phyloP scores from a whole-genome alignment of 2,888 invertebrate species.

The Clitarchus hookeri region DNA sequence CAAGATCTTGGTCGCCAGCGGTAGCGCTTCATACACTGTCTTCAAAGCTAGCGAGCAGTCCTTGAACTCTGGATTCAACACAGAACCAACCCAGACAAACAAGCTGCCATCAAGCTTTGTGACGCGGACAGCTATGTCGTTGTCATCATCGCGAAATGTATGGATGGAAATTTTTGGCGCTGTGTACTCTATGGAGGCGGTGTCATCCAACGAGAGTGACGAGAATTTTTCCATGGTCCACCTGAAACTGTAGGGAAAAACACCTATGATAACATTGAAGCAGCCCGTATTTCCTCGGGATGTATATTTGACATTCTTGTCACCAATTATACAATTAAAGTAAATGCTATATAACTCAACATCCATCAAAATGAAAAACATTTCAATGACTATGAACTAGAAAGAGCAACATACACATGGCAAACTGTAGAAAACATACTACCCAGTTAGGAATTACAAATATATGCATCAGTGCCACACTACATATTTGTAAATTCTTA shows the following conservation, averaged over 20 bases:
- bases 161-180: neutral
- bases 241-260: neutral
- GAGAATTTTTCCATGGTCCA: neutral
- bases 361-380: too few species aligned
- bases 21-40: slow-evolving; percentile 48
- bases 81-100: slow-evolving; percentile 56
- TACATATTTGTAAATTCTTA: too few species aligned
- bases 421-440: too few species aligned
- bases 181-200: neutral
- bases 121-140: slow-evolving; percentile 50
- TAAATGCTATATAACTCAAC: too few species aligned
- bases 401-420: too few species aligned
- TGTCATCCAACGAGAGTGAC: neutral
- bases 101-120: slow-evolving; percentile 55
- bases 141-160: neutral
- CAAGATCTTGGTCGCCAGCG: slow-evolving; percentile 53
- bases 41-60: slow-evolving; percentile 54
- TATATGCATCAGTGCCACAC: too few species aligned
- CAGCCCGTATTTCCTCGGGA: too few species aligned
- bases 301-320: too few species aligned
- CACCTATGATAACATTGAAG: too few species aligned
- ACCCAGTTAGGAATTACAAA: too few species aligned
- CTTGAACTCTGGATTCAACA: slow-evolving; percentile 50
- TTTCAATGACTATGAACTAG: too few species aligned
- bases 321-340: too few species aligned